These are phyloP conservation scores for Catostylus mosaicus DNA, from an alignment of 30 jellyfish, hydroid and myxozoan species.

Conservation along the genomic window DNA sequence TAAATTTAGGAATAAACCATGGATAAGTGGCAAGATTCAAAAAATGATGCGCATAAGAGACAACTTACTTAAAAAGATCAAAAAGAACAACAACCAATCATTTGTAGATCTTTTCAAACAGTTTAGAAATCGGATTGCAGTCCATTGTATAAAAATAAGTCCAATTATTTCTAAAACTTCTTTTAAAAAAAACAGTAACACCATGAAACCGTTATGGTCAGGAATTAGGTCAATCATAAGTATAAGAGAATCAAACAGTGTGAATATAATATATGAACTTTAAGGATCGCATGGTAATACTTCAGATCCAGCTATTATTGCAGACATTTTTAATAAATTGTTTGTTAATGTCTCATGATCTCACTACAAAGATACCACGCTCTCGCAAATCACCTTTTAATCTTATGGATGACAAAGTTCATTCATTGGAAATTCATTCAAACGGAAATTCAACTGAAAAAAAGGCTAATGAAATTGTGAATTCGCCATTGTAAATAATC, in stretches of 20 bases:
- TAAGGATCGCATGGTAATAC: not conserved
- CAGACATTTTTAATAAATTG: not conserved
- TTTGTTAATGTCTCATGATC: constrained; percentile 1
- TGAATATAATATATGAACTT: not conserved
- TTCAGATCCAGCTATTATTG: constrained; percentile 11
- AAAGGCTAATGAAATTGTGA: too few species aligned
- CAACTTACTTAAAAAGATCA: constrained; percentile 17
- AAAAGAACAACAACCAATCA: constrained; percentile 44
- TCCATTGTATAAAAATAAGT: constrained; percentile 4
- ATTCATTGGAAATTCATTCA: too few species aligned
- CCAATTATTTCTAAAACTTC: not conserved
- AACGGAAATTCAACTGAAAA: too few species aligned
- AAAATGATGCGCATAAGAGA: constrained; percentile 49
- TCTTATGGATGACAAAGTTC: constrained; percentile 1
- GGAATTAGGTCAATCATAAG: not conserved
- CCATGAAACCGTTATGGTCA: not conserved
- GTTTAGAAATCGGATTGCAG: constrained; percentile 49
- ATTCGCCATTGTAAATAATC: too few species aligned
- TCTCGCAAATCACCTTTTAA: not conserved
- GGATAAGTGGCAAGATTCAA: constrained; percentile 33
- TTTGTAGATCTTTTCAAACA: constrained; percentile 29
- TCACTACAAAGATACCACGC: not conserved
- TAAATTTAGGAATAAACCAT: constrained; percentile 37
- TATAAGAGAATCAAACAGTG: not conserved
- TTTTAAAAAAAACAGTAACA: not conserved